Conservation (phyloP, 1,140 invertebrate species). For the Belonocnema kinseyi region DNA sequence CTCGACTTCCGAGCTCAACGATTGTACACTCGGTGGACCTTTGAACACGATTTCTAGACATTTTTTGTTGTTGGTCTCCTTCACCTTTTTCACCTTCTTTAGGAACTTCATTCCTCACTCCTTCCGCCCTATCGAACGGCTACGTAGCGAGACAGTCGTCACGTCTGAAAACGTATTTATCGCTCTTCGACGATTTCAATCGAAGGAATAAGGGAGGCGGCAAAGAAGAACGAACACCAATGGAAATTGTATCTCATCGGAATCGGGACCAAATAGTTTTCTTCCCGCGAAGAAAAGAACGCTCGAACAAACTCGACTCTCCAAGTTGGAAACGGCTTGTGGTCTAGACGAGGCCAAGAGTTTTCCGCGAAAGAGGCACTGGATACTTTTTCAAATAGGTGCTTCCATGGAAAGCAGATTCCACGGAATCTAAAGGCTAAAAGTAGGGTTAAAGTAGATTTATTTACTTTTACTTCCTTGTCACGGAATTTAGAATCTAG, state of each 20-base stretch:
- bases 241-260: slow-evolving; percentile 10
- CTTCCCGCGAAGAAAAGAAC: slow-evolving; percentile 9
- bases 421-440: no score
- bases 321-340: slow-evolving; percentile 15
- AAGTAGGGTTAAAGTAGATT: no score
- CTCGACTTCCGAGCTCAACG: slow-evolving; percentile 58
- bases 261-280: slow-evolving; percentile 16
- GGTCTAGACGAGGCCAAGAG: background rate
- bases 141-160: background rate
- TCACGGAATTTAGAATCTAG: no score
- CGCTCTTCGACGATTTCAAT: slow-evolving; percentile 14
- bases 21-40: slow-evolving; percentile 31
- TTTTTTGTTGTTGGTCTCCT: no score
- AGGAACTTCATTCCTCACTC: no score
- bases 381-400: background rate
- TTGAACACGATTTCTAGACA: slow-evolving; percentile 39
- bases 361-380: background rate
- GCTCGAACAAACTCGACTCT: background rate
- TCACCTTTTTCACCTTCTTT: no score
- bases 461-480: no score
- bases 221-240: slow-evolving; percentile 5
- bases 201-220: slow-evolving; percentile 15
- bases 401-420: no score
- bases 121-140: background rate
- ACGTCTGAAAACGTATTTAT: slow-evolving; percentile 15